Percentiles rank a stretch among this genome's conserved stretches.
These are phyloP conservation scores for Mionectes olivaceus DNA, from an alignment of 2,797 vertebrate genomes.

Conservation along the genomic window DNA sequence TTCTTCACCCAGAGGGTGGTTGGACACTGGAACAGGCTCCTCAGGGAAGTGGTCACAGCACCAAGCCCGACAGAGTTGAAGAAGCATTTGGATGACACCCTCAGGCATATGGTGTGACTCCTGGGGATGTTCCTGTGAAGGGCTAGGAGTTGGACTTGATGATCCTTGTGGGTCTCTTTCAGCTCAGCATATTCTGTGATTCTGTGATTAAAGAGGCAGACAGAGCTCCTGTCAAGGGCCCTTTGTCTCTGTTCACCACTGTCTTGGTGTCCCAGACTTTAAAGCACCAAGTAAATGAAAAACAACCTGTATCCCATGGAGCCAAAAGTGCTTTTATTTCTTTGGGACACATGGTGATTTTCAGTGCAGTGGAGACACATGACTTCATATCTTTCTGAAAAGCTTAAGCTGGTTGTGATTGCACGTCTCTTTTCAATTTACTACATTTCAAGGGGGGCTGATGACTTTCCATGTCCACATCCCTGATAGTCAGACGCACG, in stretches of 20 bases:
- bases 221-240: not conserved
- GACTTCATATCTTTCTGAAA: not conserved
- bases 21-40: not conserved
- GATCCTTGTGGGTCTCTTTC: not conserved
- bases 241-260: not conserved
- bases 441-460: not conserved
- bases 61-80: not conserved
- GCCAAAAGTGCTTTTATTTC: not conserved
- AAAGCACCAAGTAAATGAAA: not conserved
- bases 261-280: not conserved
- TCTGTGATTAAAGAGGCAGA: not conserved
- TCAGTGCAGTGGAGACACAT: not conserved
- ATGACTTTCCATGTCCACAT: not conserved
- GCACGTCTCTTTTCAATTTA: not conserved
- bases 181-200: not conserved
- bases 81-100: not conserved
- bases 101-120: not conserved
- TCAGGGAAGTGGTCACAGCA: not conserved
- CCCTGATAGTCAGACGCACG: not conserved
- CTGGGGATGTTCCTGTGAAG: too few species aligned
- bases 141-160: not conserved
- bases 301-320: accelerated
- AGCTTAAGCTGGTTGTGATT: not conserved
- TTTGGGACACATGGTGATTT: not conserved
- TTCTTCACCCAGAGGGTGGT: not conserved